Base-by-base conservation (phyloP, 1,140 invertebrate genomes). In the Drosophila albomicans region DNA sequence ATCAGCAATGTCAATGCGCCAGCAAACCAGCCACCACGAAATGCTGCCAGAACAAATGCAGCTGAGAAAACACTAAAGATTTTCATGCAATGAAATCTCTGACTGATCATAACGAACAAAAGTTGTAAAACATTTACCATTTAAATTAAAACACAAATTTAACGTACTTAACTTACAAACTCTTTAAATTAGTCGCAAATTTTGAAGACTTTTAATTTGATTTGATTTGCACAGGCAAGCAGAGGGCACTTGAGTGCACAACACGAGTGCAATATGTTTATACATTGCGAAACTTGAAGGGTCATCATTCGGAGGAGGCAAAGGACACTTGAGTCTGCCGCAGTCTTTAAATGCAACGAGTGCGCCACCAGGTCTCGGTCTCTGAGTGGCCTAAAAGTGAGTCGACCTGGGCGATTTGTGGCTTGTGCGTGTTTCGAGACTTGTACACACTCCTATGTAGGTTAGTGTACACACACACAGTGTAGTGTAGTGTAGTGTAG, bases 331-430 rank as follows among this genome's bases (percentile, higher is more conserved):
- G 69, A 80, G 77, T 38, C 30, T 46, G 62, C 68, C 79, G 65
- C 77, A 88, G 72, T 74, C 72, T 82, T 82, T 77, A 82, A 87
- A 82, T 79, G 71, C 78, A 52, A 66, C 49, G 41, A 81, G 68
- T 81, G 56, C n/a, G 32, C 52, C 52, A 35, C 3, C 20, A 25
- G 20, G 20, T 25, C 20, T 25, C 20, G 35, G 66, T 63, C 30
- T 77, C 59, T 86, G 82, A 82, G 82, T 81, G 75, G 63, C 30
- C 57, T 25, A 25, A 10, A 48, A 57, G 67, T 45, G 45, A 38
- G 71, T 43, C 15, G 28, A 25, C 20, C 10, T 38, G 32, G 57
- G 65, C 67, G 54, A 84, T 52, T 78, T 54, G 25, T 57, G 16
- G 54, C 32, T 20, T 51, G 46, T 51, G 62, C 57, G 41, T 43